A percentile compares a stretch with the other conserved stretches of the same genome.
These are phyloP conservation scores for Austrolebias charrua DNA, from an alignment of 2,797 vertebrate species.

Conservation along the genomic window DNA sequence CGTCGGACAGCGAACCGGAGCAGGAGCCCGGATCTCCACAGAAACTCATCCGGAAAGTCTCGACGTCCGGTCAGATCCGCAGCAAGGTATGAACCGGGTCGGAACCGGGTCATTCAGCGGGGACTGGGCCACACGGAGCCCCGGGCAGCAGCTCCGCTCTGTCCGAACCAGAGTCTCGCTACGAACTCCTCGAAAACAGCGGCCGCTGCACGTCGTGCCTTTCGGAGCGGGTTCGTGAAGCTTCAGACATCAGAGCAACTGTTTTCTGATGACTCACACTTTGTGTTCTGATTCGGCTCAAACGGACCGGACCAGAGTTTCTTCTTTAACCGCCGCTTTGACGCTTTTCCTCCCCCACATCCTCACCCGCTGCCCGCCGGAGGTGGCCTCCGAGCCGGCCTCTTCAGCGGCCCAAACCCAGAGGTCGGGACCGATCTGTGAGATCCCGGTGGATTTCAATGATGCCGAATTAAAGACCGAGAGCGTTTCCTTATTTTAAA, in stretches of 20 bases:
- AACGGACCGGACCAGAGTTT: not conserved
- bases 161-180: not conserved
- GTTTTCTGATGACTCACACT: rapidly evolving
- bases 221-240: rapidly evolving
- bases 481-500: rapidly evolving
- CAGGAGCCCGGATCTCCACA: slow-evolving; percentile 91
- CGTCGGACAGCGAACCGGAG: slow-evolving; percentile 95
- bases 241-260: not conserved
- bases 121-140: slow-evolving; percentile 27
- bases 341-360: not conserved
- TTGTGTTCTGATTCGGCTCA: not conserved
- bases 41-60: slow-evolving; percentile 95
- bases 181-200: not conserved
- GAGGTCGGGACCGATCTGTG: rapidly evolving
- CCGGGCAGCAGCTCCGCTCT: slow-evolving; percentile 4
- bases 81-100: slow-evolving; percentile 86
- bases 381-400: not conserved
- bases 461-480: not conserved
- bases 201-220: rapidly evolving
- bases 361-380: too few relatives aligned
- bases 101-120: slow-evolving; percentile 21
- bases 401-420: not conserved
- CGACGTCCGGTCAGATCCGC: slow-evolving; percentile 94
- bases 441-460: not conserved
- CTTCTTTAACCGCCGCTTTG: not conserved